Percentiles rank a stretch among this genome's conserved stretches.
Conservation (phyloP, 2,113 vertebrate species). For the Antigone vipio region DNA sequence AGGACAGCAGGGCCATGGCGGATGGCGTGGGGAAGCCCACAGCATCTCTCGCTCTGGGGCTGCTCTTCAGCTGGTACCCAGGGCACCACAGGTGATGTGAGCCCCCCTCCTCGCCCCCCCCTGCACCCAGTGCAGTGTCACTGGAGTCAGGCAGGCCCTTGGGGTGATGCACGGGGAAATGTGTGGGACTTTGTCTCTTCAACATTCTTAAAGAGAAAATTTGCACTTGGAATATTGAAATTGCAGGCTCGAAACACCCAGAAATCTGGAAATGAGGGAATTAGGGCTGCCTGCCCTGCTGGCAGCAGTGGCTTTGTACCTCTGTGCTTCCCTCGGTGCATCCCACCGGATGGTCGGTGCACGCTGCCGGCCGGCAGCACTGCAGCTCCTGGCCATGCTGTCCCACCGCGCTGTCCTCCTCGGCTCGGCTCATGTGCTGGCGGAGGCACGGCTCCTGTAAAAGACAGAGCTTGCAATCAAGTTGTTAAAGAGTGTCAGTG, state of each 20-base stretch:
- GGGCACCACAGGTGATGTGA: background rate
- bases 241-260: background rate
- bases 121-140: rapidly evolving
- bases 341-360: background rate
- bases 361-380: background rate
- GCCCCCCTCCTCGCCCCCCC: rapidly evolving
- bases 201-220: background rate
- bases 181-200: background rate
- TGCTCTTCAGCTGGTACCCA: background rate
- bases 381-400: background rate
- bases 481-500: background rate
- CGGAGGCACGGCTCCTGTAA: background rate
- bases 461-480: background rate
- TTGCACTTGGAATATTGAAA: background rate
- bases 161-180: rapidly evolving
- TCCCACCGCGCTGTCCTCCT: background rate
- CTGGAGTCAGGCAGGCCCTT: background rate
- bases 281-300: background rate
- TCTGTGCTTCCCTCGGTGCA: background rate
- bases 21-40: rapidly evolving
- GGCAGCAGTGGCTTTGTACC: background rate
- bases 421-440: background rate
- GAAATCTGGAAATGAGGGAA: background rate
- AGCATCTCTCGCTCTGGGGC: rapidly evolving
- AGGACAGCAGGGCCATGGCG: background rate